Base-by-base conservation (phyloP, 2,113 vertebrate genomes). In the Tenrec ecaudatus region DNA sequence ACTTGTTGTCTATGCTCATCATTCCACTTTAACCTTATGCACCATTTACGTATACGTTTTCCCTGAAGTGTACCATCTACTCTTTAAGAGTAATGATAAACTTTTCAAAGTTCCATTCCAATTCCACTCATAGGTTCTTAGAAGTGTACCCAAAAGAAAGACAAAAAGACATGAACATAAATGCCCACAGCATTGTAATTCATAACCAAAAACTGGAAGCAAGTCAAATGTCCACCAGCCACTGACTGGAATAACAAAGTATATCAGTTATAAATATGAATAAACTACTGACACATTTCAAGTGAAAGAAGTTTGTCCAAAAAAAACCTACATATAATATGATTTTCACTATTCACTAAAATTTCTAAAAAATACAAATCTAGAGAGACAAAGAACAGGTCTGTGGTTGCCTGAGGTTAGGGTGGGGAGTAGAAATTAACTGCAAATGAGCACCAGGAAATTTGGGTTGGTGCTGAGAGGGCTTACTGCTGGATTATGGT, bases 151-250 rank as follows among this genome's bases (percentile, higher is more conserved):
- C 31, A 92, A 86, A 8, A 75, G 40, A 94, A 88, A 88, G 58
- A 90, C 31, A 78, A 19, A 91, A 87, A 93, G 40, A 86, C 82
- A 17, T 82, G 19, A 62, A 94, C 16, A 82, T 33, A 91, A 96
- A 93, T 58, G 77, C 86, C 68, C 64, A 66, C 58, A 38, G 3
- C 16, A 94, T 53, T 43, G 80, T 0, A 94, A 27, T 64, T 86
- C 58, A 86, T 33, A 86, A 79, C 23, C 9, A 33, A 86, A 85
- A 94, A 53, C 1, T 76, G 64, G 73, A 92, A 77, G 47, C 68
- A 92, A 89, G 73, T n/a, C 33, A 80, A 90, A 90, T 33, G n/a
- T 80, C 79, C 64, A 90, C 75, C 71, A 86, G 79, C 36, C 47
- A 91, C 10, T 36, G 29, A 82, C 77, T 77, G 25, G 38, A 43